A percentile compares a stretch with the other conserved stretches of the same genome.
These are phyloP conservation scores for Scolopax rusticola DNA, from an alignment of 2,797 vertebrate genomes.

Conservation along the genomic window DNA sequence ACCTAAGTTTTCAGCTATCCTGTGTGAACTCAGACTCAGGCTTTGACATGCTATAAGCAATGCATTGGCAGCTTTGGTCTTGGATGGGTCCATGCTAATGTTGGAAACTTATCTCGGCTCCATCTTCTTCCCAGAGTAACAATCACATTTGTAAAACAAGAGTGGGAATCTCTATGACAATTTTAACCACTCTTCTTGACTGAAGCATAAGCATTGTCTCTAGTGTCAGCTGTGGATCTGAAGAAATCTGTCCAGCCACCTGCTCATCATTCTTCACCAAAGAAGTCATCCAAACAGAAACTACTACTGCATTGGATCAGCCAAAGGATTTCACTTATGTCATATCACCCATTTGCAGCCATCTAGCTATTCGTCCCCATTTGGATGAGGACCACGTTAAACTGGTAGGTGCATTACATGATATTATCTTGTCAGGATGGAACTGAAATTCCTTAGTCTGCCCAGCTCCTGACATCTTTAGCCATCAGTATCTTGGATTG, in stretches of 20 bases:
- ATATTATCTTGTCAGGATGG: neutral
- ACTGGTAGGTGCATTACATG: neutral
- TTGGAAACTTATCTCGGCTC: neutral
- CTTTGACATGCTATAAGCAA: neutral
- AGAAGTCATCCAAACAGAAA: neutral
- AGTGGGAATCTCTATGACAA: neutral
- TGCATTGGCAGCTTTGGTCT: neutral
- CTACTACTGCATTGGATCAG: neutral
- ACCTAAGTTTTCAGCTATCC: neutral
- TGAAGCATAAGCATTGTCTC: neutral
- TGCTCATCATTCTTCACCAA: neutral
- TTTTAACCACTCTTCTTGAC: neutral
- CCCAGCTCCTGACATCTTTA: neutral
- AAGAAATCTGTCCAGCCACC: neutral
- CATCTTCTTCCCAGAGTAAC: neutral
- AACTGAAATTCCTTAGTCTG: neutral
- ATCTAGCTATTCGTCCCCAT: neutral
- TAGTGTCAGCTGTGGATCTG: neutral
- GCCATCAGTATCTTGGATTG: neutral
- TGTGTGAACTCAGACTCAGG: neutral
- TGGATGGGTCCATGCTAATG: neutral
- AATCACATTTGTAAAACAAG: neutral
- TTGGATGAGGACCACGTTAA: neutral
- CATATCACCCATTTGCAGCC: neutral
- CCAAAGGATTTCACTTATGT: neutral